Evolutionary conservation across 2,113 vertebrate genomes (phyloP), one percentile per base, ranked within the genome.

Genomic region (Campylomormyrus tamandua): DNA sequence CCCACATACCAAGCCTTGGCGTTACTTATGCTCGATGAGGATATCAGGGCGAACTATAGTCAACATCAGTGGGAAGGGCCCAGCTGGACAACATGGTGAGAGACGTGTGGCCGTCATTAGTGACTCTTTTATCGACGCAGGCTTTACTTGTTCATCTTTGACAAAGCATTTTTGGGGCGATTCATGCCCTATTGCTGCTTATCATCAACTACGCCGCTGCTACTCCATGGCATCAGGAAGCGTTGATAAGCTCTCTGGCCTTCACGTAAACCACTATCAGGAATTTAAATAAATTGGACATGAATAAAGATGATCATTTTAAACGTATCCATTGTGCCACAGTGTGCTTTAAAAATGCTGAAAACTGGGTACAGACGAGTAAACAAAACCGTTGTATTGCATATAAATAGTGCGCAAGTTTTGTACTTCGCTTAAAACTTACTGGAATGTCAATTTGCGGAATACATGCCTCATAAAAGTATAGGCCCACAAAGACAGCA

Each of bases 51-150:
- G 93, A 92, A 90, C 90, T 85, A 92, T 52, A 66, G 88, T 92
- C 94, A 92, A 93, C 93, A 93, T 93, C 94, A 91, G 88, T 92
- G 91, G 93, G 92, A 93, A 92, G 93, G 49, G 92, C 91, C 92
- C 92, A 85, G 87, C 93, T 89, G 90, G 94, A 93, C 93, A 94
- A 89, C 94, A 94, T 94, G 94, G 94, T 92, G 94, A 94, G 94
- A 95, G 95, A 94, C 93, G 94, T 95, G 95, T 94, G 94, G 94
- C 92, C 93, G 93, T 95, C 93, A 94, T 95, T 94, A 94, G 93
- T 91, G 88, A 91, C 15, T 90, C 92, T 93, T 92, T 93, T 89
- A 92, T 90, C 84, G 92, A 94, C 92, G 80, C 87, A 92, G 88
- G 89, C 93, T 93, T 93, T 92, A 92, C 87, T 94, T 94, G 93